Conservation (phyloP, 2,113 vertebrate species). For the Pimephales promelas region DNA sequence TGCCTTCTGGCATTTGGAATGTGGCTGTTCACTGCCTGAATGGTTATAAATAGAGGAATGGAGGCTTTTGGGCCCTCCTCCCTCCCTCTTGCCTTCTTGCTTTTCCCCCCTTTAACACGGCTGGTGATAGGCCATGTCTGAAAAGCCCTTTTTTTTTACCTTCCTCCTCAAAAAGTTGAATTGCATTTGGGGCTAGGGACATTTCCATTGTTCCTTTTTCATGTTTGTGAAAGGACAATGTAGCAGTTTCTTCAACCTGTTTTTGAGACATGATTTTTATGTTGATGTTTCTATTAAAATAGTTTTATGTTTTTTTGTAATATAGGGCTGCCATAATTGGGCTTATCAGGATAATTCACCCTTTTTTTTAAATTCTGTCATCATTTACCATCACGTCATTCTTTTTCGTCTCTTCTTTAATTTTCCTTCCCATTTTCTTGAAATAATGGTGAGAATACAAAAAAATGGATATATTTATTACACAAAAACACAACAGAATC, state of each 20-base stretch:
- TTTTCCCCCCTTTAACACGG: slow-evolving; percentile 60
- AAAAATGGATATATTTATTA: not conserved
- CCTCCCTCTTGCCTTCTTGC: slow-evolving; percentile 51
- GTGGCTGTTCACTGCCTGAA: slow-evolving; percentile 80
- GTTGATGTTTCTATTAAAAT: not conserved
- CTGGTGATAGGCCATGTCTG: slow-evolving; percentile 70
- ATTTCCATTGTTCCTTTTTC: slow-evolving; percentile 33
- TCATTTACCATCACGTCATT: not conserved
- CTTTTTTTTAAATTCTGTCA: not conserved
- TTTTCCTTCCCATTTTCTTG: not conserved
- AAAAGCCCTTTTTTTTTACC: slow-evolving; percentile 68
- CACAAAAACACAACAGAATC: not conserved
- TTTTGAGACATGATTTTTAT: not conserved
- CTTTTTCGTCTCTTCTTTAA: not conserved
- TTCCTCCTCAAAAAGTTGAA: slow-evolving; percentile 67
- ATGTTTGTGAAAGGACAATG: slow-evolving; percentile 24
- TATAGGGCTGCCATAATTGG: not conserved
- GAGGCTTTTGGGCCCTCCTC: slow-evolving; percentile 59
- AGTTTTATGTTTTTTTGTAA: not conserved
- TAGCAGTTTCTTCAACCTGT: not conserved
- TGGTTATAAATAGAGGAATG: slow-evolving; percentile 78
- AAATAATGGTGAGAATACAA: not conserved
- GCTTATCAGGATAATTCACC: not conserved
- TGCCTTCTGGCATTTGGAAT: slow-evolving; percentile 80
- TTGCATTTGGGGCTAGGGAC: slow-evolving; percentile 61